These are phyloP conservation scores for Lagorchestes hirsutus DNA, from an alignment of 2,797 vertebrate species.

Conservation along the genomic window DNA sequence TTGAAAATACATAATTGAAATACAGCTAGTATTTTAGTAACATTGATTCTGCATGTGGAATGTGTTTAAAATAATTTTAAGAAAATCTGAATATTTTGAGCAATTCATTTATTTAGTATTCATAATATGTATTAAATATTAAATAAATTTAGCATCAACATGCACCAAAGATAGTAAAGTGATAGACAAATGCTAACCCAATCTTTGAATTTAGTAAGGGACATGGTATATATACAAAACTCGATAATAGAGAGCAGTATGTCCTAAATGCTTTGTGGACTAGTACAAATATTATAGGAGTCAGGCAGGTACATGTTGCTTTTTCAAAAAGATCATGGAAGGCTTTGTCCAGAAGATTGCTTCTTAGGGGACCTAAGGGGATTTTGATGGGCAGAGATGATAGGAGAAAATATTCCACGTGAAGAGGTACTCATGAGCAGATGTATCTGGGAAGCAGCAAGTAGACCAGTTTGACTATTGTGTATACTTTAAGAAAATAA, in stretches of 20 bases:
- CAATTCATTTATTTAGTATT: slow-evolving; percentile 7
- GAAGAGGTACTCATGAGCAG: neutral
- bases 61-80: neutral
- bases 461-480: neutral
- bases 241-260: neutral
- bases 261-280: neutral
- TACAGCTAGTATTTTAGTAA: neutral
- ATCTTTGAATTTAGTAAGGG: neutral
- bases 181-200: neutral
- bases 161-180: neutral
- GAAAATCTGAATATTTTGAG: neutral
- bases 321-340: neutral
- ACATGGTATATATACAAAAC: neutral
- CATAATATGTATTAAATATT: neutral
- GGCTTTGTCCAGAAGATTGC: neutral
- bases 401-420: neutral
- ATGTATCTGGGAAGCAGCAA: neutral
- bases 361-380: neutral
- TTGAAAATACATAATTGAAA: neutral
- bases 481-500: neutral
- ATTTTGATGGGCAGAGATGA: neutral
- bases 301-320: neutral
- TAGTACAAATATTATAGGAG: neutral
- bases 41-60: neutral
- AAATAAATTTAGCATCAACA: neutral